phyloP scores from a whole-genome alignment of 2,797 vertebrate genomes.

The Odontamblyopus rebecca region DNA sequence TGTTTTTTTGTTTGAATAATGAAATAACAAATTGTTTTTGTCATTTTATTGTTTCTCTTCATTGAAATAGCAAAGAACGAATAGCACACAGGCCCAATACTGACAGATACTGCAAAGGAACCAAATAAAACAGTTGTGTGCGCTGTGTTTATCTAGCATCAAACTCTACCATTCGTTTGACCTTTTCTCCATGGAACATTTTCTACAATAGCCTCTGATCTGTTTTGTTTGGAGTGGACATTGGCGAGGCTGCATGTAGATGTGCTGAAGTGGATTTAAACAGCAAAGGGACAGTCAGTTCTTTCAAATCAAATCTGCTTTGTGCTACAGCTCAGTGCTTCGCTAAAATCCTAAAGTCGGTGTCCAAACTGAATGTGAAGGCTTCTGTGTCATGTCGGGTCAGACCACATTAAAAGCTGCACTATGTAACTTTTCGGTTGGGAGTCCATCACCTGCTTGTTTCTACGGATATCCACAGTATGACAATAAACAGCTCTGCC shows the following conservation, averaged over 20 bases:
- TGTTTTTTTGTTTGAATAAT: no score
- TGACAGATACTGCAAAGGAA: no score
- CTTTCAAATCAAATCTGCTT: constrained; percentile 43
- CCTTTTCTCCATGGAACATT: neutral
- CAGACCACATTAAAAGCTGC: neutral
- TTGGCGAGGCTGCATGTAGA: constrained; percentile 9
- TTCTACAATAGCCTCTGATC: neutral
- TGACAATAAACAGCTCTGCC: no score
- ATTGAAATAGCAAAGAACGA: no score
- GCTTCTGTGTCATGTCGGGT: constrained; percentile 16
- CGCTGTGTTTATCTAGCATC: neutral
- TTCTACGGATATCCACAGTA: no score
- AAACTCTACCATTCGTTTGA: neutral
- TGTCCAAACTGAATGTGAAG: constrained; percentile 22
- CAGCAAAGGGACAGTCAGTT: constrained; percentile 37
- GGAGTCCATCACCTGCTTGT: no score
- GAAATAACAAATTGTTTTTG: no score
- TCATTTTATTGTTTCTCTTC: no score
- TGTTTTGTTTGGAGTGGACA: neutral
- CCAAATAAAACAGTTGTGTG: no score
- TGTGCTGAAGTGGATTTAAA: constrained; percentile 41
- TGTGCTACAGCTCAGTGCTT: constrained; percentile 49
- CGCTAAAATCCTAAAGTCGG: constrained; percentile 47
- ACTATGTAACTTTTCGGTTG: no score
- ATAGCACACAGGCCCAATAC: no score